A percentile compares a stretch with the other conserved stretches of the same genome.
phyloP scores from a whole-genome alignment of 1,140 invertebrate genomes.

The Lerema accius region DNA sequence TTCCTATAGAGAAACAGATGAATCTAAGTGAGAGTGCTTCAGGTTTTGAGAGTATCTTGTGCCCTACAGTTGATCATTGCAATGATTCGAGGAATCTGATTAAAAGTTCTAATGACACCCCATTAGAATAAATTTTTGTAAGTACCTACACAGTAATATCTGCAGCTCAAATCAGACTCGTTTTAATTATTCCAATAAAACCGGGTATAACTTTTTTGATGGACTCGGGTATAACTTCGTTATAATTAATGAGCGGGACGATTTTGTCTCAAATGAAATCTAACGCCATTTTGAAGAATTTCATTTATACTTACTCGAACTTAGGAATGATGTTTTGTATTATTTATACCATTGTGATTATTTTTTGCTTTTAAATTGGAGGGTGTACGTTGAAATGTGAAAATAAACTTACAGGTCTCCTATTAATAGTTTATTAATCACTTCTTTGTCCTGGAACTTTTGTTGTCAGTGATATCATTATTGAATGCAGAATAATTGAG shows the following conservation, averaged over 20 bases:
- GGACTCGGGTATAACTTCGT: slow-evolving; percentile 1
- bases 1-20: too few species aligned
- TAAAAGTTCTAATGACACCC: neutral
- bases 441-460: too few species aligned
- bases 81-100: neutral
- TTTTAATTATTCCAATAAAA: slow-evolving; percentile 1
- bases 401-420: too few species aligned
- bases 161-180: neutral
- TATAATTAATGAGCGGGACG: slow-evolving; percentile 1
- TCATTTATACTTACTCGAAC: neutral
- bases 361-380: too few species aligned
- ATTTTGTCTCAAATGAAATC: neutral
- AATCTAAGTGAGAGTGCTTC: neutral
- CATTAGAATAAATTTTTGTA: neutral
- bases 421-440: too few species aligned
- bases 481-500: too few species aligned
- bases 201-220: neutral
- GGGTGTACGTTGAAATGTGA: too few species aligned
- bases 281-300: neutral
- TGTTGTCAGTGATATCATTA: too few species aligned
- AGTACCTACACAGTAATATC: neutral
- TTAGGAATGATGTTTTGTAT: too few species aligned
- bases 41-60: neutral
- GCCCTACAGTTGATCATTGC: neutral
- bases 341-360: too few species aligned